Evolutionary conservation across 2,888 invertebrate genomes (phyloP), one percentile per base, ranked within the genome.

Genomic region (Cryptus armator): DNA sequence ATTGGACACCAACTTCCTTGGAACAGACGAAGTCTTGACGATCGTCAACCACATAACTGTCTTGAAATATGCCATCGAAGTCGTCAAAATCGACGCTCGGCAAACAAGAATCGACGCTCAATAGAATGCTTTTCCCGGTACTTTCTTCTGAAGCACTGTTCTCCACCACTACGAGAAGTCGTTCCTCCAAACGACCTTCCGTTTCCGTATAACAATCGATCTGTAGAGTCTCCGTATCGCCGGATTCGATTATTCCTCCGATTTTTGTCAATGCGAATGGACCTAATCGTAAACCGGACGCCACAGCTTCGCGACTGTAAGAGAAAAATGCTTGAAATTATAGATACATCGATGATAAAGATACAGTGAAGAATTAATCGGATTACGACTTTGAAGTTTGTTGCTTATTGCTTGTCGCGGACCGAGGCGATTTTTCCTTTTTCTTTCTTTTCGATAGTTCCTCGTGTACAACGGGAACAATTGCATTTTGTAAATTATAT

Each of bases 61-160:
- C 95, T 83, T 94, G 94, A 90, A 96, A 96, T 0, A 96, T 95
- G 2, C 94, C 94, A 75, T 95, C 94, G 29, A 95, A 90, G 90
- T 96, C 95, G 90, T 94, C 93, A 80, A 96, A 95, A 89, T 96
- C 95, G 77, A 96, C 90, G 9, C 92, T 93, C 0, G 96, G 96
- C 89, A 95, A 93, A n/a, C 95, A 95, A 29, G 95, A 95, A 16
- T 94, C 94, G 2, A 95, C 95, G 1, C 94, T 94, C 6, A 96
- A 89, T 53, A 88, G 94, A 0, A 96, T 88, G 2, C 93, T 93
- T 66, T 94, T 95, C 0, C 95, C 95, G 19, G 94, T 90, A 16
- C 94, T 93, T 87, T 95, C 94, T n/a, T 94, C 94, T 0, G 95
- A 95, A 24, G 94, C 85, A 43, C 91, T 89, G 86, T 95, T 92